These are phyloP conservation scores for Orthosia incerta DNA, from an alignment of 2,888 invertebrate species.

Conservation along the genomic window DNA sequence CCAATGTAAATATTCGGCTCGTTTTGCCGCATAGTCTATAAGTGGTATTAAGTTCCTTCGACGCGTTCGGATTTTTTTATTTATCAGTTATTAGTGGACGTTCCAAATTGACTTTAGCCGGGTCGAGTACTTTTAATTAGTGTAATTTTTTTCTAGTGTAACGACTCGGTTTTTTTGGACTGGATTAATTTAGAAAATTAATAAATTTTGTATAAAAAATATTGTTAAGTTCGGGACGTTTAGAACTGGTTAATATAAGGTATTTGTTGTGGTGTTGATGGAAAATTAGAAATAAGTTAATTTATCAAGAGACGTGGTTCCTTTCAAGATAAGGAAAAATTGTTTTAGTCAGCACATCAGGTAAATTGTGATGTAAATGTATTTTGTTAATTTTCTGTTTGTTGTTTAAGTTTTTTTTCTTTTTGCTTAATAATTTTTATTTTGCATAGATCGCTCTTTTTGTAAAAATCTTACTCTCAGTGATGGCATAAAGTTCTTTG, in stretches of 20 bases:
- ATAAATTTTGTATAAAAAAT: conserved; percentile 65
- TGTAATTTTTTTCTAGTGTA: conserved; percentile 79
- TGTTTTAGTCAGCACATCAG: conserved; percentile 55
- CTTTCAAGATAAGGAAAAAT: conserved; percentile 54
- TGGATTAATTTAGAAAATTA: conserved; percentile 69
- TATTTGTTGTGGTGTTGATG: conserved; percentile 75
- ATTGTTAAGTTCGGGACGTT: conserved; percentile 72
- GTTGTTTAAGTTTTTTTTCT: conserved; percentile 2
- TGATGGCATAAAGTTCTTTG: not conserved
- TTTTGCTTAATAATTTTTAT: conserved; percentile 25
- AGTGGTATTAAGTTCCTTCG: conserved; percentile 90
- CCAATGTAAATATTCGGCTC: conserved; percentile 91
- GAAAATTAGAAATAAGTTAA: conserved; percentile 55
- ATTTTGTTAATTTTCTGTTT: conserved; percentile 16
- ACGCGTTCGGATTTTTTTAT: conserved; percentile 75
- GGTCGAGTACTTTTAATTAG: conserved; percentile 77
- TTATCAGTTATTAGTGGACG: conserved; percentile 77
- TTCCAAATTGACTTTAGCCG: conserved; percentile 76
- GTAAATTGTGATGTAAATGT: conserved; percentile 55
- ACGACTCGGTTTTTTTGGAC: conserved; percentile 74
- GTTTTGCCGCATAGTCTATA: conserved; percentile 90
- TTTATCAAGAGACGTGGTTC: conserved; percentile 48
- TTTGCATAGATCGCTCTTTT: conserved; percentile 24
- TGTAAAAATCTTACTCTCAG: conserved; percentile 33
- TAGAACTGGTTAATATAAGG: conserved; percentile 71